These are phyloP conservation scores for Pemphigus obesinymphae DNA, from an alignment of 1,140 invertebrate genomes.

Conservation along the genomic window DNA sequence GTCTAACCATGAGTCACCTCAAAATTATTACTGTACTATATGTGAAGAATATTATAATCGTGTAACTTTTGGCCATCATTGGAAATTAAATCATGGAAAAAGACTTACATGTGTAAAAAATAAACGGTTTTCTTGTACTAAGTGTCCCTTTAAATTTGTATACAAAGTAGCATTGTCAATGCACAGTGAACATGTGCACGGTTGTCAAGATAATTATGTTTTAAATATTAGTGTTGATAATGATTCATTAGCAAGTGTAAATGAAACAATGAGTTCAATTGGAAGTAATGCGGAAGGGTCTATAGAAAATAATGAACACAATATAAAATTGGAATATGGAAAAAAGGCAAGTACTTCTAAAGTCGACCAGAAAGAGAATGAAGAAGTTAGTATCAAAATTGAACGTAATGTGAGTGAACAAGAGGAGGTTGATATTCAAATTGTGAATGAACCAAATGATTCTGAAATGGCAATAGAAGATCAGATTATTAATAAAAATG, in stretches of 20 bases:
- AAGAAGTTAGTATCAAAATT: not conserved
- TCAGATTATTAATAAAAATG: not conserved
- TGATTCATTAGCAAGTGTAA: not conserved
- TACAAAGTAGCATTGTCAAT: slow-evolving; percentile 8
- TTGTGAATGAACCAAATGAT: not conserved
- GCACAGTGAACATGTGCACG: slow-evolving; percentile 3
- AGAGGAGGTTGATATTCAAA: not conserved
- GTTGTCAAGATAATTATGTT: no score
- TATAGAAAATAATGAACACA: no score
- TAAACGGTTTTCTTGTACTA: not conserved
- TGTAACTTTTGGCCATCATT: not conserved
- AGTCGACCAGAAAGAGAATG: not conserved
- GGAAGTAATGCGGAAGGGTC: not conserved
- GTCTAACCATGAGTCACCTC: not conserved
- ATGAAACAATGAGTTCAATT: not conserved
- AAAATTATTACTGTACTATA: slow-evolving; percentile 19
- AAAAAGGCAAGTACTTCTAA: not conserved
- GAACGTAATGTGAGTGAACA: not conserved
- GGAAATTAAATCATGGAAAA: no score
- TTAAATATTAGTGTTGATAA: not conserved
- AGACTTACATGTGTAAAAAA: no score
- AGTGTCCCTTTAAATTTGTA: not conserved
- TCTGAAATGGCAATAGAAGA: not conserved
- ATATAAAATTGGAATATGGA: not conserved
- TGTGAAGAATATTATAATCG: slow-evolving; percentile 27